Percentiles rank a stretch among this genome's conserved stretches.
Conservation (phyloP, 2,113 vertebrate species). For the Chloropsis hardwickii region DNA sequence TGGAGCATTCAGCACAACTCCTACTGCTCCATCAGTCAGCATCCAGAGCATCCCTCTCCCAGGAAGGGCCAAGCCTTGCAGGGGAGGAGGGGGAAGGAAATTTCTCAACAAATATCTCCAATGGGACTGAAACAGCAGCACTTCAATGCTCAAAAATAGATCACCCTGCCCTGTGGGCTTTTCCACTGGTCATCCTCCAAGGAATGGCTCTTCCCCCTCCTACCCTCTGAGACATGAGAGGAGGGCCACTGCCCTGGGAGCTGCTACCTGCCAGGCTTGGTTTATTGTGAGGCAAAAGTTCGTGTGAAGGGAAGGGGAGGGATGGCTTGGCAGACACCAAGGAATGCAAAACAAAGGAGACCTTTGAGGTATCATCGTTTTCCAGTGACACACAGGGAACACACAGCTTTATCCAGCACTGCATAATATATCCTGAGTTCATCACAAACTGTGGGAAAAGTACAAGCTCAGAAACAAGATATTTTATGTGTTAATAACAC, state of each 20-base stretch:
- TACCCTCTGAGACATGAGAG: not conserved
- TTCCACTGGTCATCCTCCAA: not conserved
- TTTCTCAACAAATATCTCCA: not conserved
- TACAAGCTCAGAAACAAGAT: not conserved
- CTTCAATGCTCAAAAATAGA: accelerated
- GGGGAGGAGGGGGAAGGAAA: not conserved
- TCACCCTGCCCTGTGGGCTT: not conserved
- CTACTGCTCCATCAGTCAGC: not conserved
- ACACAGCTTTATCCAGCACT: not conserved
- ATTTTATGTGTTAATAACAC: not conserved
- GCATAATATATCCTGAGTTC: not conserved
- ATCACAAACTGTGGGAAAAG: not conserved
- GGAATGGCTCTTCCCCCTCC: not conserved
- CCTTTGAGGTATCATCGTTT: not conserved
- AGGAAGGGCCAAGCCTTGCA: not conserved
- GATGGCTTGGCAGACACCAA: not conserved
- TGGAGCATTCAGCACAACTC: not conserved
- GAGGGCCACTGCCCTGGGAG: not conserved
- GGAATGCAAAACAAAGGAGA: not conserved
- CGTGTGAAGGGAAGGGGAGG: not conserved
- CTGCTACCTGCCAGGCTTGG: accelerated
- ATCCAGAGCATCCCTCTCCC: not conserved
- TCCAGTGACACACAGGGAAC: not conserved
- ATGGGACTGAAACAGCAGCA: not conserved
- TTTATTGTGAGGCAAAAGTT: not conserved